Base-by-base conservation (phyloP, 2,797 vertebrate species). In the Pseudotriccus pelzelni region DNA sequence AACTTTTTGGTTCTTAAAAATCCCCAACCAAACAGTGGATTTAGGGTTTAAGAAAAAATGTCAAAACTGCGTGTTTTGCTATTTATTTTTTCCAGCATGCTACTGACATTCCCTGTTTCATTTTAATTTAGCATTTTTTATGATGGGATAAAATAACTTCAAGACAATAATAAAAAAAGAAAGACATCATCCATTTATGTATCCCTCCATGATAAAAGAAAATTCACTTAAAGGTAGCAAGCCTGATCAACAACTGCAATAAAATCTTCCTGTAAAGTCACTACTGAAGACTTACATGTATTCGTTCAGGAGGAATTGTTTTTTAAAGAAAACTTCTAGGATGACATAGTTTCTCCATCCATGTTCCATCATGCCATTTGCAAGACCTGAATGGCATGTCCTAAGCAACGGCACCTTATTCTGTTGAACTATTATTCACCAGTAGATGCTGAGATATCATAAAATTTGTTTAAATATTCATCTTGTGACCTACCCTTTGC, bases 381-480 rank as follows among this genome's bases (percentile, higher is more conserved):
- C 22, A 69, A 62, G 34, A 36, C 32, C 17, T 52, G 18, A 80
- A 47, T 32, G n/a, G 4, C 30, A 47, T 23, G 7, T 66, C 49
- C 47, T 66, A 86, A 64, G 10, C 32, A 43, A 21, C 17, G 9
- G 19, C 12, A 46, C 47, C 59, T 69, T 52, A 14, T 47, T 73
- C 25, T 55, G 10, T 25, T 67, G 53, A 75, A 60, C 44, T 14
- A 41, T 28, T 92, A 1, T 89, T 80, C 62, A 76, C n/a, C 7
- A 37, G 20, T 47, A 49, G 66, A 79, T 39, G 23, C 30, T 75
- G 77, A 78, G 12, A 18, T 73, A 32, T 81, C 36, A 7, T 52
- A n/a, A 84, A 59, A 46, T 81, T 37, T 76, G 30, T 87, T 94
- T 85, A 78, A 95, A 94, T 85, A 82, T 60, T 96, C 90, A 79